Conservation (phyloP, 1,140 invertebrate species). For the Mya arenaria region DNA sequence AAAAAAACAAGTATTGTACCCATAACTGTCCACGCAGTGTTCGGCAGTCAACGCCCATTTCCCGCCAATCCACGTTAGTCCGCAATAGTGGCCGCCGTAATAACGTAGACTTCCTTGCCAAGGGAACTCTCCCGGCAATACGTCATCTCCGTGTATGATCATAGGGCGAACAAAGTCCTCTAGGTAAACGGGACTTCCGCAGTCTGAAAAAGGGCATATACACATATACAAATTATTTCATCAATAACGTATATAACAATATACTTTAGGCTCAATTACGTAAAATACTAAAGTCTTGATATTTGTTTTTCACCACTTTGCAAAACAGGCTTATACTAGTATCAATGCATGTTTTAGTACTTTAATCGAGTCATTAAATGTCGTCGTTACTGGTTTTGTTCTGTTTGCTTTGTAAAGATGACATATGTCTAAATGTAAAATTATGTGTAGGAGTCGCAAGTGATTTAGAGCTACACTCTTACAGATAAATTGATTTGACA, state of each 20-base stretch:
- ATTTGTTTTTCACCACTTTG: background rate
- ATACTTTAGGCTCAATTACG: background rate
- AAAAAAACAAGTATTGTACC: too few relatives aligned
- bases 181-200: conserved; percentile 2
- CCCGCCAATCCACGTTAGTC: background rate
- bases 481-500: too few relatives aligned
- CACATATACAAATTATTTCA: background rate
- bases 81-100: background rate
- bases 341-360: background rate
- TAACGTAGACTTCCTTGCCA: background rate
- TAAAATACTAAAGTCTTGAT: background rate
- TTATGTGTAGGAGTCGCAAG: too few relatives aligned
- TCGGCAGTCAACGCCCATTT: conserved; percentile 14
- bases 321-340: background rate
- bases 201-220: background rate
- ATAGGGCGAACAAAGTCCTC: background rate
- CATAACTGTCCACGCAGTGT: conserved; percentile 9
- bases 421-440: too few relatives aligned
- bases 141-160: background rate
- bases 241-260: background rate
- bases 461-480: too few relatives aligned
- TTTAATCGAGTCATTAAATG: background rate
- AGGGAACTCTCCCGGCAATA: conserved; percentile 9
- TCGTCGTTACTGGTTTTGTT: background rate
- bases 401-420: too few relatives aligned